Conservation (phyloP, 2,888 invertebrate species). For the Erannis defoliaria region DNA sequence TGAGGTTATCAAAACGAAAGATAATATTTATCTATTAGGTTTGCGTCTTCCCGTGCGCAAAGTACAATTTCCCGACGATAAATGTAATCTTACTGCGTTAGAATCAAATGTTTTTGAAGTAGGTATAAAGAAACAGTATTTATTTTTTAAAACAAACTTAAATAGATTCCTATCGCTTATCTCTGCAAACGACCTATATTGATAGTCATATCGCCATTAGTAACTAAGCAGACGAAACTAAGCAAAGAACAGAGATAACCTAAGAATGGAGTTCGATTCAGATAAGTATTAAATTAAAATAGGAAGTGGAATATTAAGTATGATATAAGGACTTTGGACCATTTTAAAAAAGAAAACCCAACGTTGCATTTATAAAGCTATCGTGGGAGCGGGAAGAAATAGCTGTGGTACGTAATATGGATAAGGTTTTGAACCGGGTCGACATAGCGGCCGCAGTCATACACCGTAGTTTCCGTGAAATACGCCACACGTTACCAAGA, state of each 20-base stretch:
- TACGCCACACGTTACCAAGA: conserved; percentile 38
- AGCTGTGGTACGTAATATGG: conserved; percentile 34
- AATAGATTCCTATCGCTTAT: conserved; percentile 24
- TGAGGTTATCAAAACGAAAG: conserved; percentile 33
- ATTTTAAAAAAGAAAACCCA: conserved; percentile 10
- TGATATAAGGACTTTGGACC: not conserved
- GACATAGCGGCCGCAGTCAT: conserved; percentile 44
- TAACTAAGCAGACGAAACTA: conserved; percentile 16
- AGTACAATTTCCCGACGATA: conserved; percentile 40
- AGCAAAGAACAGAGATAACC: conserved; percentile 7
- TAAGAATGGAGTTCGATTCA: not conserved
- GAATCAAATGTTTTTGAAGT: conserved; percentile 9
- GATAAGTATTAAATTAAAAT: not conserved
- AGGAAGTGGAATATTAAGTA: too few species aligned
- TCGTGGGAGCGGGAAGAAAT: conserved; percentile 35
- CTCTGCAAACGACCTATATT: conserved; percentile 26
- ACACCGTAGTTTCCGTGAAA: conserved; percentile 54
- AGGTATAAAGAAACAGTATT: conserved; percentile 4
- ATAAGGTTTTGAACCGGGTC: conserved; percentile 50
- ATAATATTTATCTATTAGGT: conserved; percentile 40
- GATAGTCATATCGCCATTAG: conserved; percentile 22
- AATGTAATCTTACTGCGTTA: conserved; percentile 26
- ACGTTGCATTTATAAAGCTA: not conserved
- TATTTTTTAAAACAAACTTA: conserved; percentile 21
- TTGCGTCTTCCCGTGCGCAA: conserved; percentile 41